Evolutionary conservation across 2,797 vertebrate species (phyloP).

Genomic region (Alectoris magna): DNA sequence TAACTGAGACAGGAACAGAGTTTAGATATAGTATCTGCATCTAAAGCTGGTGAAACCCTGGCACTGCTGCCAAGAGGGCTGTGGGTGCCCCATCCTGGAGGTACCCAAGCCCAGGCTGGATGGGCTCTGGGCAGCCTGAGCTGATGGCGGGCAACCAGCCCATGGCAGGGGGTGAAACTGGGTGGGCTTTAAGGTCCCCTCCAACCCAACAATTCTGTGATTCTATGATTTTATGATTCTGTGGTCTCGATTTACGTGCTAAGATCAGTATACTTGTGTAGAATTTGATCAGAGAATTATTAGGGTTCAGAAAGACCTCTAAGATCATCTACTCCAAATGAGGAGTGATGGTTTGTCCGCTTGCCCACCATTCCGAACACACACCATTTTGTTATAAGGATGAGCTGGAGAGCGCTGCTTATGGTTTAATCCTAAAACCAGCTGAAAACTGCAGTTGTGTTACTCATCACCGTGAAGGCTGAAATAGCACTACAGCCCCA

Average conservation of each 20-base stretch:
- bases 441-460: slow-evolving; percentile 10
- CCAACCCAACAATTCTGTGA: too few relatives aligned
- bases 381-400: not conserved
- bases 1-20: not conserved
- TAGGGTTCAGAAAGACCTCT: not conserved
- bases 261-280: not conserved
- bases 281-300: not conserved
- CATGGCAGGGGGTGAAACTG: too few relatives aligned
- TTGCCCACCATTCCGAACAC: not conserved
- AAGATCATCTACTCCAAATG: not conserved
- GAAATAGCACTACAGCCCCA: not conserved
- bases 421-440: not conserved
- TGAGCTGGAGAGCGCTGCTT: not conserved
- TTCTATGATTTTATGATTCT: not conserved
- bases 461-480: not conserved
- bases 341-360: not conserved
- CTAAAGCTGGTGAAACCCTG: too few relatives aligned
- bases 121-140: too few relatives aligned
- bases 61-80: too few relatives aligned
- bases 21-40: not conserved
- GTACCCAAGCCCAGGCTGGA: too few relatives aligned
- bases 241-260: not conserved
- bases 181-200: too few relatives aligned
- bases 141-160: too few relatives aligned
- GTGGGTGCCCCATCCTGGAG: too few relatives aligned